These are phyloP conservation scores for Pristionchus entomophagus DNA, from an alignment of 2,888 invertebrate species.

Conservation along the genomic window DNA sequence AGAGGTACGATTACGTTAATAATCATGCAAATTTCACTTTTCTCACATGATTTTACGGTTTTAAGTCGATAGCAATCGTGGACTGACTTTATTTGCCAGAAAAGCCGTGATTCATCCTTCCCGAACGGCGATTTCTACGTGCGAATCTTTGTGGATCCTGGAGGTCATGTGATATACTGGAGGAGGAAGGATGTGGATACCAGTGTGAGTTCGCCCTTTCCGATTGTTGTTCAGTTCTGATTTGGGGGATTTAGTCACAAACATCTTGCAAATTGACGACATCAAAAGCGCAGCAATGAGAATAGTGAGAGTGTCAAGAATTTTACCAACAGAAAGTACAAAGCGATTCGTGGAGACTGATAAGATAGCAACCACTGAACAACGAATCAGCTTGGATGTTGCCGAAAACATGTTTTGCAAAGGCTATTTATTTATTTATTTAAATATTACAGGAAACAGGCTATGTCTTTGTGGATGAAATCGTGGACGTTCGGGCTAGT, in stretches of 20 bases:
- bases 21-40: not conserved
- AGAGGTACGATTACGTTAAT: not conserved
- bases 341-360: no score
- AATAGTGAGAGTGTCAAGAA: no score
- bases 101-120: slow-evolving; percentile 10
- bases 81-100: slow-evolving; percentile 1
- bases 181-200: slow-evolving; percentile 13
- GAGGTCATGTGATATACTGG: slow-evolving; percentile 67
- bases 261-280: no score
- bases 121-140: slow-evolving; percentile 38
- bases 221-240: no score
- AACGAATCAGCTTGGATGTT: no score
- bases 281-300: no score
- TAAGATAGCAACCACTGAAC: no score
- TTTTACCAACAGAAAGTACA: no score
- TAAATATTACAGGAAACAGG: slow-evolving; percentile 21
- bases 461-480: slow-evolving; percentile 58
- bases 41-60: not conserved
- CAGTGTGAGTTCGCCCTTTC: slow-evolving; percentile 9
- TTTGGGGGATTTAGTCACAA: no score
- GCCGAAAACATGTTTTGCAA: no score
- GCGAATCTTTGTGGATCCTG: slow-evolving; percentile 56
- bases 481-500: slow-evolving; percentile 58
- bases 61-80: not conserved
- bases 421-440: no score